Evolutionary conservation across 2,888 invertebrate species (phyloP).

Genomic region (Hirtodrosophila alboralis): DNA sequence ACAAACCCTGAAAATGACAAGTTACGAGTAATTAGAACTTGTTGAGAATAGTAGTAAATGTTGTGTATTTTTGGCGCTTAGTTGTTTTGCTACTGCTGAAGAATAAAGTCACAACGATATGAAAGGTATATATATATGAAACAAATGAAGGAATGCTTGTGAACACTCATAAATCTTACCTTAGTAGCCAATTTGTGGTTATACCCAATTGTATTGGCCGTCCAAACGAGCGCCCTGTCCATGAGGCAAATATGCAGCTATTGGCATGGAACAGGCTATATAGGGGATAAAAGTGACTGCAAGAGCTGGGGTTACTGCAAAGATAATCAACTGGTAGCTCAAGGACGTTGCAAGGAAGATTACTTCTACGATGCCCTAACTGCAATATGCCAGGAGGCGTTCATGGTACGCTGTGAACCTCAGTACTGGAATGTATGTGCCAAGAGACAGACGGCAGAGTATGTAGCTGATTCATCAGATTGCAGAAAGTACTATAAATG

Average conservation of each 20-base stretch:
- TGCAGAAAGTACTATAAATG: slow-evolving; percentile 39
- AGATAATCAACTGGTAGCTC: slow-evolving; percentile 27
- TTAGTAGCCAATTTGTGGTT: slow-evolving; percentile 29
- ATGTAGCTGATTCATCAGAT: slow-evolving; percentile 36
- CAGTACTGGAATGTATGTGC: slow-evolving; percentile 35
- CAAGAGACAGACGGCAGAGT: slow-evolving; percentile 3
- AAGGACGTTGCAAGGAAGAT: slow-evolving; percentile 18
- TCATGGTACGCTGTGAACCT: slow-evolving; percentile 26
- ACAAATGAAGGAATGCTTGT: slow-evolving; percentile 5
- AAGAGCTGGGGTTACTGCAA: slow-evolving; percentile 45
- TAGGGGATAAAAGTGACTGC: slow-evolving; percentile 49
- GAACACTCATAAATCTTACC: too few relatives aligned
- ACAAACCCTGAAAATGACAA: slow-evolving; percentile 5
- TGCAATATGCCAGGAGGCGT: slow-evolving; percentile 25
- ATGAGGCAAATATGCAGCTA: slow-evolving; percentile 42
- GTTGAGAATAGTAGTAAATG: background rate
- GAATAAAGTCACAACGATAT: slow-evolving; percentile 14
- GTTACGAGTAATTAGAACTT: slow-evolving; percentile 21
- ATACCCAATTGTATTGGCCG: slow-evolving; percentile 3
- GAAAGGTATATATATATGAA: slow-evolving; percentile 21
- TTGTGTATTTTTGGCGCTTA: slow-evolving; percentile 1
- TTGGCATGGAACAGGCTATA: slow-evolving; percentile 38
- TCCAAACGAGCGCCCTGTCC: slow-evolving; percentile 7
- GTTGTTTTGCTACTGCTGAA: slow-evolving; percentile 10
- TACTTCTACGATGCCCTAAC: slow-evolving; percentile 31